These are phyloP conservation scores for Epicauta chinensis DNA, from an alignment of 1,140 invertebrate genomes.

Conservation along the genomic window DNA sequence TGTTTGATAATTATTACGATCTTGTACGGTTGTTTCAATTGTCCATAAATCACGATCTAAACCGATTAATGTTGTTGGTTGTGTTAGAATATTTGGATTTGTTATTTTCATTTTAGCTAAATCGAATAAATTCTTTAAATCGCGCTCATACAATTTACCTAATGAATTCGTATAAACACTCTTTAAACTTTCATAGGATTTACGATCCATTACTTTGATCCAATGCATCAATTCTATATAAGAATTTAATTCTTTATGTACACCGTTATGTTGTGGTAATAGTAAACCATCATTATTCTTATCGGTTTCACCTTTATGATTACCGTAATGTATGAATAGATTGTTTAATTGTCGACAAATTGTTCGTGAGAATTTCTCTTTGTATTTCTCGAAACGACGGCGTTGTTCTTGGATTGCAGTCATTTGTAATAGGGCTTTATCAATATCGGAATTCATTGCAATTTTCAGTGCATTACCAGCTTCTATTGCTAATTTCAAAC, in stretches of 20 bases:
- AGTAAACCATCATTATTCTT: constrained; percentile 53
- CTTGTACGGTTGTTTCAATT: constrained; percentile 49
- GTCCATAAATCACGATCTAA: constrained; percentile 54
- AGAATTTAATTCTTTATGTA: constrained; percentile 75
- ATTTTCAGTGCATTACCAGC: constrained; percentile 74
- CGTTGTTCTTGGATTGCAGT: constrained; percentile 84
- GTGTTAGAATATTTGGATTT: constrained; percentile 22
- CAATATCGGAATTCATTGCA: constrained; percentile 67
- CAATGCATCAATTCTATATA: constrained; percentile 90
- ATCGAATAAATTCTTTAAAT: constrained; percentile 50
- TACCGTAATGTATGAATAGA: constrained; percentile 84
- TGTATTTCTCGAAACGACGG: constrained; percentile 75
- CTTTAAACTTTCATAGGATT: constrained; percentile 71
- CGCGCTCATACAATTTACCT: constrained; percentile 78
- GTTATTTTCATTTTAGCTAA: constrained; percentile 34
- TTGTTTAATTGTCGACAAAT: constrained; percentile 86
- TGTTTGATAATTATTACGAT: constrained; percentile 58
- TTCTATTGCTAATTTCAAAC: constrained; percentile 67
- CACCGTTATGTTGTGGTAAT: constrained; percentile 66
- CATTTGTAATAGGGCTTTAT: constrained; percentile 59
- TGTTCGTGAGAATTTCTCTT: constrained; percentile 75
- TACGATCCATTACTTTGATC: constrained; percentile 64
- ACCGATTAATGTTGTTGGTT: constrained; percentile 48
- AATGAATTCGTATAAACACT: constrained; percentile 74
- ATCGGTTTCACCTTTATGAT: constrained; percentile 46